Evolutionary conservation across 2,888 invertebrate genomes (phyloP).

Genomic region (Eupithecia tripunctaria): DNA sequence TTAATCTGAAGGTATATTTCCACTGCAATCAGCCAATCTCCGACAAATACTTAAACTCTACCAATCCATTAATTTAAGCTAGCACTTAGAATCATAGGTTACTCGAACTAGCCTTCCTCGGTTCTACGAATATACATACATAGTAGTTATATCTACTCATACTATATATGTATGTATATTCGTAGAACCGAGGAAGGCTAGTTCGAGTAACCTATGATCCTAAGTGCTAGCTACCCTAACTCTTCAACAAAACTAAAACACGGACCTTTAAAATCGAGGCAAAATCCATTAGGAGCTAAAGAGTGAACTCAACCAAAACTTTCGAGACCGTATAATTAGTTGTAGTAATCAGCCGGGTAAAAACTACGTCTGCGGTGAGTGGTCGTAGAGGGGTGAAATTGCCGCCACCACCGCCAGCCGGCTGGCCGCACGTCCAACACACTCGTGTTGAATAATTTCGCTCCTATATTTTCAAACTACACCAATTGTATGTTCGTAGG

Average conservation of each 20-base stretch:
- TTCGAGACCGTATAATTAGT: constrained; percentile 23
- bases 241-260: constrained; percentile 4
- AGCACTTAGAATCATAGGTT: neutral
- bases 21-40: neutral
- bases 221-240: too few species aligned
- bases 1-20: neutral
- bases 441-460: constrained; percentile 67
- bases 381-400: constrained; percentile 15
- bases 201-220: too few species aligned
- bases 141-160: too few species aligned
- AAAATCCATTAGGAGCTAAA: constrained; percentile 15
- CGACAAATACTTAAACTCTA: neutral
- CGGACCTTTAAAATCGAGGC: constrained; percentile 1
- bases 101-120: neutral
- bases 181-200: too few species aligned
- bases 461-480: constrained; percentile 71
- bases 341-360: constrained; percentile 17
- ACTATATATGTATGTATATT: too few species aligned
- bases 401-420: constrained; percentile 11
- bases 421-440: constrained; percentile 45
- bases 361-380: constrained; percentile 23
- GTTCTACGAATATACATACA: neutral
- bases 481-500: constrained; percentile 60
- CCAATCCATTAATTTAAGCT: neutral
- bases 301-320: constrained; percentile 16